Percentiles rank a stretch among this genome's conserved stretches.
These are phyloP conservation scores for Platygyra sinensis DNA, from an alignment of 64 coral and sea anemone genomes.

Conservation along the genomic window DNA sequence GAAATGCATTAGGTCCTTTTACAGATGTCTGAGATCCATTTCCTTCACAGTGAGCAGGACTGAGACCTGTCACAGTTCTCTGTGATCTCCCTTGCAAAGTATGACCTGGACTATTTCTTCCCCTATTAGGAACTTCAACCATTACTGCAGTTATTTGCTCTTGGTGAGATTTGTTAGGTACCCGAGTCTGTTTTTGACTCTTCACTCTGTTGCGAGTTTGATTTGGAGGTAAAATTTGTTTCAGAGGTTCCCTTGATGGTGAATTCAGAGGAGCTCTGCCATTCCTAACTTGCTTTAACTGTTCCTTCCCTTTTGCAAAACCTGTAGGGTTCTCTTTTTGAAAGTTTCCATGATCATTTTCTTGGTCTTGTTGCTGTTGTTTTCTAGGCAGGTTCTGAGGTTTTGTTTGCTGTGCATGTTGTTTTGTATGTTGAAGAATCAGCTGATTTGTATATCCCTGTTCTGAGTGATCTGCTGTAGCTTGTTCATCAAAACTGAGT, in stretches of 20 bases:
- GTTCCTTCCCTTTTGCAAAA: background rate
- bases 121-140: background rate
- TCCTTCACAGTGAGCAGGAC: background rate
- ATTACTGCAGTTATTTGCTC: background rate
- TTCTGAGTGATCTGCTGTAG: background rate
- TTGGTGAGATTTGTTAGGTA: background rate
- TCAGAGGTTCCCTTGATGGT: constrained; percentile 55
- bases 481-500: constrained; percentile 69
- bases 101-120: background rate
- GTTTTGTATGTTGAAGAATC: constrained; percentile 31
- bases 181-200: background rate
- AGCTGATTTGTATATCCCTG: constrained; percentile 7
- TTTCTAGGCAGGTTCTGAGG: background rate
- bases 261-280: background rate
- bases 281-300: background rate
- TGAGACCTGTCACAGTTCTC: background rate
- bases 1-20: background rate
- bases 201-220: background rate
- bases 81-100: background rate
- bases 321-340: background rate
- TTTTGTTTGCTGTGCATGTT: background rate
- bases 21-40: background rate
- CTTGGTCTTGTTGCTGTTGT: constrained; percentile 31
- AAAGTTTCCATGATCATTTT: background rate
- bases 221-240: constrained; percentile 29